Evolutionary conservation across 2,888 invertebrate genomes (phyloP), one percentile per base, ranked within the genome.

Genomic region (Allophyes oxyacanthae): DNA sequence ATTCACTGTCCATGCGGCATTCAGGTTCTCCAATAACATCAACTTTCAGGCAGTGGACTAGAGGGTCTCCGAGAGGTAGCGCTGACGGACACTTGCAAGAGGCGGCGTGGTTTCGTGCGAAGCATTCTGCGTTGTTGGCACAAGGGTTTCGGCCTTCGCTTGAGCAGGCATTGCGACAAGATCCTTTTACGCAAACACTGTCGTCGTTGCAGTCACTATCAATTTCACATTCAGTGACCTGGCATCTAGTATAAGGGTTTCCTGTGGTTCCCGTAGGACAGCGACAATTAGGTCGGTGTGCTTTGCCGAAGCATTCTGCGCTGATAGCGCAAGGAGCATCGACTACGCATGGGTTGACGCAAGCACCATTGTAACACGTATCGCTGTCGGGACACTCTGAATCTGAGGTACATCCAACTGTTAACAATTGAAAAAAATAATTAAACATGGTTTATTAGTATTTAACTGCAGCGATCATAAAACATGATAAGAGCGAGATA

Each of bases 61-160:
- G 92, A 9, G 98, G 97, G 89, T 98, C 97, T 64, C 98, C 98
- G 48, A 96, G 85, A 0, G 98, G 97, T 51, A 97, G 87, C 62
- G 97, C 95, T 26, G 97, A 95, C 5, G 98, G 98, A 83, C 98
- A 98, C 76, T 96, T 95, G 82, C 98, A 98, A 8, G 96, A 95
- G 0, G 97, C 96, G 0, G 95, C 95, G 84, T 98, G 98, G 82
- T 97, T 97, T 72, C 96, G 95, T 0, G 97, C 96, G 71, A 95
- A 96, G 78, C 98, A 98, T 54, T 96, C 92, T 0, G 98, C 98
- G 78, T 98, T 98, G 64, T 95, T 95, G 0, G 98, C 98, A 77
- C 98, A 98, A 0, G 97, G 97, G 70, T 96, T 96, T 57, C 94
- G 92, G 10, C 95, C 94, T 58, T 95, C 92, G 25, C 90, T 86